A percentile compares a stretch with the other conserved stretches of the same genome.
phyloP scores from a whole-genome alignment of 2,888 invertebrate species.

The Imbricaverruca yamaguchii region DNA sequence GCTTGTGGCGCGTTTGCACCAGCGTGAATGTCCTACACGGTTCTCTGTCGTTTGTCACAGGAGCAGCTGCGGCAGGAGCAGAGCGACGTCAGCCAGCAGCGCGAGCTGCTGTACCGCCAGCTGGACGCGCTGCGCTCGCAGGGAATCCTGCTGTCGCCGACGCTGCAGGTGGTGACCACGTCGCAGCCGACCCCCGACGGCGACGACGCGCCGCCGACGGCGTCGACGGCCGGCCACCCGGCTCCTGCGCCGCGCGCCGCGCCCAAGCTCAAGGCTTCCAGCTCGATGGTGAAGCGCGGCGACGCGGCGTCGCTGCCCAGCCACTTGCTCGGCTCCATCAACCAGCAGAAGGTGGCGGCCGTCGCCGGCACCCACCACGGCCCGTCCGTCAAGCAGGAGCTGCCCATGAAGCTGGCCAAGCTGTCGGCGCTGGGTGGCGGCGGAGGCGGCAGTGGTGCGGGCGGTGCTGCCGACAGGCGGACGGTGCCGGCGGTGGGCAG shows the following conservation, averaged over 20 bases:
- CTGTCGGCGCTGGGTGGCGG: slow-evolving; percentile 34
- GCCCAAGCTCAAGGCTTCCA: slow-evolving; percentile 30
- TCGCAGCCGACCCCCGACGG: slow-evolving; percentile 34
- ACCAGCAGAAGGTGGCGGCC: slow-evolving; percentile 61
- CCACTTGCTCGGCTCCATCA: slow-evolving; percentile 67
- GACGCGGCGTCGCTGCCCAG: slow-evolving; percentile 53
- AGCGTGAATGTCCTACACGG: no score
- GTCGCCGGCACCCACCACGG: slow-evolving; percentile 37
- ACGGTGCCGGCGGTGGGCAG: slow-evolving; percentile 33
- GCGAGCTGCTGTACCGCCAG: slow-evolving; percentile 82
- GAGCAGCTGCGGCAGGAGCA: slow-evolving; percentile 65
- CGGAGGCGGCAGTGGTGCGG: slow-evolving; percentile 29
- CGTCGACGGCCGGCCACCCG: slow-evolving; percentile 15
- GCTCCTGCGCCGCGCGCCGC: slow-evolving; percentile 31
- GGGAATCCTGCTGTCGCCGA: slow-evolving; percentile 59
- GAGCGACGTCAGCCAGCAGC: slow-evolving; percentile 77
- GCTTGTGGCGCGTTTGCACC: no score
- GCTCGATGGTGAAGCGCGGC: slow-evolving; percentile 28
- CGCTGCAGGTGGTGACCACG: slow-evolving; percentile 46
- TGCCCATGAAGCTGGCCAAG: slow-evolving; percentile 79
- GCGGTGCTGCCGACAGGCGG: no score
- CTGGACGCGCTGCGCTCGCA: slow-evolving; percentile 73
- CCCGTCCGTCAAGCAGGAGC: slow-evolving; percentile 70
- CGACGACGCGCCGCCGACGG: slow-evolving; percentile 30
- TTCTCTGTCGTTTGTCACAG: slow-evolving; percentile 35